Evolutionary conservation across 2,888 invertebrate genomes (phyloP), one percentile per base, ranked within the genome.

Genomic region (Dendrolimus pini): DNA sequence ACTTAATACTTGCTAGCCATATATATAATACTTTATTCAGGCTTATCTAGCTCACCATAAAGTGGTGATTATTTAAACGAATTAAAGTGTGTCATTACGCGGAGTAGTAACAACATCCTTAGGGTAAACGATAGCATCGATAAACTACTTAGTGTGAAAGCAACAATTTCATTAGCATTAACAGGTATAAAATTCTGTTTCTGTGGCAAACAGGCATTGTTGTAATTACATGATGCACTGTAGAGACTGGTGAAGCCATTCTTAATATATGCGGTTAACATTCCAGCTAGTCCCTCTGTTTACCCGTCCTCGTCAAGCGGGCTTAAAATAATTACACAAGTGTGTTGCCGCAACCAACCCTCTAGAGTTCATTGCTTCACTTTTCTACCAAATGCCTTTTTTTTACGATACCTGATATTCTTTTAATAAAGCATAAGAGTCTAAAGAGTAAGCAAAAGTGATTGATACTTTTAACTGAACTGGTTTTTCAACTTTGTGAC

Each of bases 241-340:
- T 30, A 30, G 30, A 62, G 59, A 62, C 47, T 12, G 6, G 47
- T 12, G 6, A 10, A 47, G 47, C n/a, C 54, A 54, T 54, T 74
- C 68, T 67, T 74, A 71, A 74, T 74, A 75, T 74, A 79, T 71
- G 75, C 69, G 68, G 77, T 72, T 74, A 68, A 77, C 85, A 87
- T 88, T 85, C 87, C 85, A 74, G 65, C 62, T 69, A 67, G 78
- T 71, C 71, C 74, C 74, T 77, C 75, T 85, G 83, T 85, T 82
- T 81, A 77, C 78, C 67, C 74, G 78, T 77, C 69, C 67, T 75
- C 76, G 77, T 81, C 82, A 82, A 82, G 80, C 73, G 74, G 68
- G 82, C 88, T 87, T 84, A 85, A 86, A 88, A 88, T 90, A 88
- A 89, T 88, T 86, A 87, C 82, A 85, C 85, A 88, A 89, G 89